phyloP scores from a whole-genome alignment of 2,888 invertebrate species.

The Sesamia inferens region DNA sequence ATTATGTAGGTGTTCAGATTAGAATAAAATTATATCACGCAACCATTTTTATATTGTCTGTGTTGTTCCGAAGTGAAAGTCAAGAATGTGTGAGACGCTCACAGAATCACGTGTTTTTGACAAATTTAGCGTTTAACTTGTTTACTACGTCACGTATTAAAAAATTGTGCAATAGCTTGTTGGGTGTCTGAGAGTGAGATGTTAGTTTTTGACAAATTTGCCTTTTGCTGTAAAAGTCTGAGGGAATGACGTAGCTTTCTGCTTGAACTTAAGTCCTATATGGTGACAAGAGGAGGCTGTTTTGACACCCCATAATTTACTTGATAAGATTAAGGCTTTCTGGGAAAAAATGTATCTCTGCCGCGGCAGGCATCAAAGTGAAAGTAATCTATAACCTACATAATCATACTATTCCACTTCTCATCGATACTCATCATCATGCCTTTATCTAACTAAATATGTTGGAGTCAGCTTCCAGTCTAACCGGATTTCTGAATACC shows the following conservation, averaged over 20 bases:
- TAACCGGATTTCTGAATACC: no score
- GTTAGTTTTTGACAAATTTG: not conserved
- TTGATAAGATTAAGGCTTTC: not conserved
- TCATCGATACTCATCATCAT: not conserved
- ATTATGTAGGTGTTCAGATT: not conserved
- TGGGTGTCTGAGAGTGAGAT: not conserved
- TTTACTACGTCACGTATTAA: constrained; percentile 3
- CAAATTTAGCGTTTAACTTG: constrained; percentile 12
- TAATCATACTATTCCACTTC: not conserved
- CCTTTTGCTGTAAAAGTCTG: not conserved
- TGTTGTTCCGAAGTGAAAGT: constrained; percentile 38
- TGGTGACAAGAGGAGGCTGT: not conserved
- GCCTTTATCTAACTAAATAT: no score
- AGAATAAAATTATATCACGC: constrained; percentile 1
- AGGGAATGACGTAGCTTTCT: no score
- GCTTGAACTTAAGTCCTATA: not conserved
- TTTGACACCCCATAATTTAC: not conserved
- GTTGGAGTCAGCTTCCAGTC: no score
- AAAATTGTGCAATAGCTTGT: constrained; percentile 7
- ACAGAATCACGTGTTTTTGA: constrained; percentile 18
- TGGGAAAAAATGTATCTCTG: not conserved
- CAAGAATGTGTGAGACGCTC: constrained; percentile 24
- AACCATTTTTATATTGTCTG: not conserved
- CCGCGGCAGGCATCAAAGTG: no score
- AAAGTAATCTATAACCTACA: not conserved